Evolutionary conservation across 2,888 invertebrate genomes (phyloP).

Genomic region (Synergus itoensis): DNA sequence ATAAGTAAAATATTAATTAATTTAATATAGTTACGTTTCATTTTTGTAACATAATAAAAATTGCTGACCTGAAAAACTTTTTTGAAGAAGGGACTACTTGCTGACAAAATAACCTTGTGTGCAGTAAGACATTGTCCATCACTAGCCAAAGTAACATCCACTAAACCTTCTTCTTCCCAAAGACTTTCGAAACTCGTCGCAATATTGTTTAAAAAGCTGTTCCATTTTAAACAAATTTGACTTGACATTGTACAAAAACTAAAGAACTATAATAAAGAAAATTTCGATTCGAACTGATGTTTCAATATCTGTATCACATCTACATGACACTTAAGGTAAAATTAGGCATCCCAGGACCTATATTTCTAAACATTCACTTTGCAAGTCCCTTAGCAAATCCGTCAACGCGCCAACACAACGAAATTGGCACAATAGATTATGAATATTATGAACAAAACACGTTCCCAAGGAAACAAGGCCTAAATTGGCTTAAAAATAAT

Average conservation of each 20-base stretch:
- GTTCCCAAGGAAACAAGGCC: too few relatives aligned
- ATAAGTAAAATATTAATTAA: too few relatives aligned
- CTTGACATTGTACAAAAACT: slow-evolving; percentile 71
- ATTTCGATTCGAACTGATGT: not conserved
- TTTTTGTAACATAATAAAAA: not conserved
- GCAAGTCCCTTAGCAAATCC: not conserved
- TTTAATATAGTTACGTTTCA: not conserved
- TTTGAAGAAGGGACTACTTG: slow-evolving; percentile 84
- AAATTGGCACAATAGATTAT: too few relatives aligned
- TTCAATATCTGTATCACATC: not conserved
- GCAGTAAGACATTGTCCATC: slow-evolving; percentile 84
- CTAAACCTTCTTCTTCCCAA: slow-evolving; percentile 83
- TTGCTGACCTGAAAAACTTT: slow-evolving; percentile 82
- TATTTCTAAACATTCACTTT: not conserved
- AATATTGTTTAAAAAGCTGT: slow-evolving; percentile 84
- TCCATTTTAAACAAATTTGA: slow-evolving; percentile 86
- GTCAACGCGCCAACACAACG: not conserved
- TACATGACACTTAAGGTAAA: not conserved
- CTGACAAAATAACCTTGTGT: slow-evolving; percentile 85
- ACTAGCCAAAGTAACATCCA: slow-evolving; percentile 84
- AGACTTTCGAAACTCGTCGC: slow-evolving; percentile 83
- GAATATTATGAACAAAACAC: too few relatives aligned
- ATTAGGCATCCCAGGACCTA: not conserved
- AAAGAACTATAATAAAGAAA: not conserved
- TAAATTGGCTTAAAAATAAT: too few relatives aligned